Conservation (phyloP, 2,888 invertebrate genomes). For the Lepetodrilus schrolli region DNA sequence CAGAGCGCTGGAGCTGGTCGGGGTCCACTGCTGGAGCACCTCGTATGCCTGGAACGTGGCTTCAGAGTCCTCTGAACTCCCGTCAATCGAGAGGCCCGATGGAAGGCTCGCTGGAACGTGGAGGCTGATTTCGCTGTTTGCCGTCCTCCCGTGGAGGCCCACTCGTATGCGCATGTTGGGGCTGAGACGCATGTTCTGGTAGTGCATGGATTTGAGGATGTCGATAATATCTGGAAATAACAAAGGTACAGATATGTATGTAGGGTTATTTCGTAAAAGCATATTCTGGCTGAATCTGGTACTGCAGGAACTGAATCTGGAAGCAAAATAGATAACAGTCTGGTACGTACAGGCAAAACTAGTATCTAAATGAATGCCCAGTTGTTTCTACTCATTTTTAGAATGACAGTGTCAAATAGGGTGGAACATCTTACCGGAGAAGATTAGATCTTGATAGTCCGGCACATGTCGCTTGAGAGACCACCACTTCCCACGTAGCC, state of each 20-base stretch:
- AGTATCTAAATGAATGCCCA: no score
- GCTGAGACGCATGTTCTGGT: constrained; percentile 60
- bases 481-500: constrained; percentile 78
- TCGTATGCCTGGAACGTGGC: constrained; percentile 57
- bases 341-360: no score
- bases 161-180: constrained; percentile 35
- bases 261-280: no score
- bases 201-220: constrained; percentile 64
- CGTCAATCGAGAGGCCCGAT: background rate
- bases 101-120: constrained; percentile 38
- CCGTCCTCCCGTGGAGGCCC: constrained; percentile 35
- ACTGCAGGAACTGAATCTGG: background rate
- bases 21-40: constrained; percentile 64
- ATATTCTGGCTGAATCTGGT: no score
- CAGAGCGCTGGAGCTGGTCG: constrained; percentile 52
- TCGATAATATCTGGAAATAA: constrained; percentile 65
- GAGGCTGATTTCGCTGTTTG: constrained; percentile 35
- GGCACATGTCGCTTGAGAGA: constrained; percentile 75
- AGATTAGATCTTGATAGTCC: constrained; percentile 70
- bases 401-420: no score
- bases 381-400: no score
- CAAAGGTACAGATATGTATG: no score
- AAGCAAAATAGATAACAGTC: background rate
- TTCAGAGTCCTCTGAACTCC: background rate
- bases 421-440: constrained; percentile 71